Evolutionary conservation across 2,888 invertebrate genomes (phyloP).

Genomic region (Tryphoninae sp.): DNA sequence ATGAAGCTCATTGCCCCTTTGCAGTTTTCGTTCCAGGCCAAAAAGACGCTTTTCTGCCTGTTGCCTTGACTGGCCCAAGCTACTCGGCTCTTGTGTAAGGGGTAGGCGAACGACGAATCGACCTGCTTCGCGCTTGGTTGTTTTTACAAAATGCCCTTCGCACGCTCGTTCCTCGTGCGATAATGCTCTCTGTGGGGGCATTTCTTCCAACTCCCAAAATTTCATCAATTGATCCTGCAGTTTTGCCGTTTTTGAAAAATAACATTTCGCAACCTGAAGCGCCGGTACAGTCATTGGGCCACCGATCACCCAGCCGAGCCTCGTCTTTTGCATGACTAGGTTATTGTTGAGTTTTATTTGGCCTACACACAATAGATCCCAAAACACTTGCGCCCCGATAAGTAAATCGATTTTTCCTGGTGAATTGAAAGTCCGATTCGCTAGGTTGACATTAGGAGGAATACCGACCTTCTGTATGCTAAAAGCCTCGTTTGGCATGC

Average conservation of each 20-base stretch:
- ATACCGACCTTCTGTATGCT: not conserved
- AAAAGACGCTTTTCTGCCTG: not conserved
- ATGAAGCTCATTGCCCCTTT: not conserved
- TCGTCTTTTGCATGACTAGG: not conserved
- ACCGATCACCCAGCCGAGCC: not conserved
- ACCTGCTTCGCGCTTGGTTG: not conserved
- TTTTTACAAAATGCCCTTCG: not conserved
- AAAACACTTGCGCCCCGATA: not conserved
- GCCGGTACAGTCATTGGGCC: not conserved
- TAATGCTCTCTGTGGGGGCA: no score
- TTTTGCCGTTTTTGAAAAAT: not conserved
- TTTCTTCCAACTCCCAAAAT: not conserved
- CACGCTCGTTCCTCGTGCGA: not conserved
- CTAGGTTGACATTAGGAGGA: not conserved
- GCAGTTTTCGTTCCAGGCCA: not conserved
- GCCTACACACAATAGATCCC: not conserved
- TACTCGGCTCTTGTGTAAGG: not conserved
- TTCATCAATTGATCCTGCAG: conserved; percentile 3
- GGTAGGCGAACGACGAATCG: not conserved
- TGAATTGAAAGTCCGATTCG: not conserved
- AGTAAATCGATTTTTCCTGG: not conserved
- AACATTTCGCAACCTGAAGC: not conserved
- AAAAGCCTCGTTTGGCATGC: not conserved
- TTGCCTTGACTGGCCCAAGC: not conserved
- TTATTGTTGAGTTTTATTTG: not conserved